Evolutionary conservation across 2,888 invertebrate genomes (phyloP), one percentile per base, ranked within the genome.

Genomic region (Metopia argyrocephala): DNA sequence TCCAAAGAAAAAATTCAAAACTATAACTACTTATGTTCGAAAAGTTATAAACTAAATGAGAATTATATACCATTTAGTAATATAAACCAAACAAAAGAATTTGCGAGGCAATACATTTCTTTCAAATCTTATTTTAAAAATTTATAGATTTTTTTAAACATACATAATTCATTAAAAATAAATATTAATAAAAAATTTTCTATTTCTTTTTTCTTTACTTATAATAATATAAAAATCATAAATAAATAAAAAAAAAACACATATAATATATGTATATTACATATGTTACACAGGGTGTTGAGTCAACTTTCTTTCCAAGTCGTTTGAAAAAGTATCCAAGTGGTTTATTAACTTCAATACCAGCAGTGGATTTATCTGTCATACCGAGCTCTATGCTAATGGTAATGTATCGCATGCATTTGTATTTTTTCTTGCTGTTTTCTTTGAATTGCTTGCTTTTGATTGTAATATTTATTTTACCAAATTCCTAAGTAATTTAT

Each of bases 301-400:
- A 90, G 85, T 90, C 91, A 83, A 90, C 89, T 83, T 90, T 90
- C 85, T 89, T 89, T 82, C 86, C 87, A 87, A 89, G 87, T 86
- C 90, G 90, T 86, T 89, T 90, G 89, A 89, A 89, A 89, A 90
- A 90, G 85, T 90, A 90, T 88, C 89, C 90, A 83, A 90, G 90
- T 87, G 90, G 90, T 87, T 87, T 90, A 87, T 87, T 90, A 87
- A 90, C 89, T 85, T 83, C 89, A 83, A 88, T 90, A 85, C 89
- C 89, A 86, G 89, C 87, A 85, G 88, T 89, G 87, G 90, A 90
- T 87, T 89, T 89, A 86, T 86, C 89, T 83, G 88, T 89, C 85
- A 88, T 89, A 86, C 89, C 90, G 85, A 88, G 86, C 86, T 88
- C 90, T 79, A 86, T 89, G 87, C 87, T 90, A 87, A 89, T 88